Evolutionary conservation across 1,140 invertebrate species (phyloP), one percentile per base, ranked within the genome.

Genomic region (Eciton burchellii): DNA sequence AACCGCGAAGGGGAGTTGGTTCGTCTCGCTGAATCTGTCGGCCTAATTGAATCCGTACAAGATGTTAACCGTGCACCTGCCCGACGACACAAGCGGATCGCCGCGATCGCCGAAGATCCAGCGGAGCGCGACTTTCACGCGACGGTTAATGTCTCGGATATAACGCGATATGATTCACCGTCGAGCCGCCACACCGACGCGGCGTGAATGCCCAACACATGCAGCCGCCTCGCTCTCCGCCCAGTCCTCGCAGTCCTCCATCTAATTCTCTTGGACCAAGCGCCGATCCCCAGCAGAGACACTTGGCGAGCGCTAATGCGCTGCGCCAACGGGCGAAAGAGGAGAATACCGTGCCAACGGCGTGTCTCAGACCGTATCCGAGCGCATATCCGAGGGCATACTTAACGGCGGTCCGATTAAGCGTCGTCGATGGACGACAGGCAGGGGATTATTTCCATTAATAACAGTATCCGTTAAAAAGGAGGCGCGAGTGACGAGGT

Each of bases 211-310:
- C 68, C 68, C 74, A 79, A 79, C 68, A 70, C 54, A 68, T 47
- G 21, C 35, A 16, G 19, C 21, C 11, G 12, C 56, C 35, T 16
- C 45, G 6, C 35, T 35, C 35, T 35, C 35, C 6, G 21, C 54
- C 24, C 71, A 43, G 41, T 29, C 56, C 43, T n/a, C n/a, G n/a
- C n/a, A n/a, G 74, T 70, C 35, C 63, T 70, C 47, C 19, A 54
- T 54, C 52, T 68, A 79, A 79, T 79, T 79, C 74, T 79, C 63
- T 70, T 79, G 49, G 63, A 79, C 52, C 41, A n/a, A n/a, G n/a
- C 74, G 56, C 52, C 63, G 43, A 79, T 79, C 70, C 74, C 74
- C 74, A 68, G 35, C 35, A 68, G 74, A 47, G 49, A 79, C 49
- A 56, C 74, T 79, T 70, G 29, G 63, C 49, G 56, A 56, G 62